Evolutionary conservation across 2,797 vertebrate species (phyloP), one percentile per base, ranked within the genome.

Genomic region (Cirrhinus molitorella): DNA sequence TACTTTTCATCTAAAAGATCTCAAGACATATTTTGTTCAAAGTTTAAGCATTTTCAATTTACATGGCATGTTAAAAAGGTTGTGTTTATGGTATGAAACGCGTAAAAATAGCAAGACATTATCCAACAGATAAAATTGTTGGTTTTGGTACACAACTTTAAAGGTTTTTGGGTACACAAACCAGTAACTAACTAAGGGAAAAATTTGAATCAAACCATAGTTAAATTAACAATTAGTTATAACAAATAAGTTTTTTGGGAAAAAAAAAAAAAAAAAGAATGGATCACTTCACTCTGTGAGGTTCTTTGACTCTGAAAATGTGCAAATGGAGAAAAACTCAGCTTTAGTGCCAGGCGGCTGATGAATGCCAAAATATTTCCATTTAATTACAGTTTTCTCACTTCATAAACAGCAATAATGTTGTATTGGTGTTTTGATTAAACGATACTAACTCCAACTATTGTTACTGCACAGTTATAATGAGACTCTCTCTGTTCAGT

Each of bases 101-200:
- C 25, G 31, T 21, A 31, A 11, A 19, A 31, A 51, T 51, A 21
- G 47, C 1, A 31, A 34, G 0, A 51, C 5, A 21, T 31, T 1
- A 34, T 21, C 16, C 70, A 21, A 49, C 16, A 12, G 23, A 4
- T 47, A 28, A 49, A 19, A n/a, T n/a, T n/a, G n/a, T n/a, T n/a
- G n/a, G n/a, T n/a, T n/a, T n/a, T n/a, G n/a, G n/a, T n/a, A n/a
- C n/a, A n/a, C n/a, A n/a, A n/a, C n/a, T n/a, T n/a, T n/a, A n/a
- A n/a, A n/a, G n/a, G n/a, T n/a, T n/a, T n/a, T n/a, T n/a, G n/a
- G n/a, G n/a, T n/a, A n/a, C n/a, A n/a, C n/a, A n/a, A n/a, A n/a
- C n/a, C n/a, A n/a, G 80, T 55, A 47, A 78, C 76, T 88, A 88
- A 87, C 81, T 89, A 86, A 90, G 59, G 49, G 81, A 83, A 61